Percentiles rank a stretch among this genome's conserved stretches.
Conservation (phyloP, 2,797 vertebrate genomes). For the Fundulus diaphanus region DNA sequence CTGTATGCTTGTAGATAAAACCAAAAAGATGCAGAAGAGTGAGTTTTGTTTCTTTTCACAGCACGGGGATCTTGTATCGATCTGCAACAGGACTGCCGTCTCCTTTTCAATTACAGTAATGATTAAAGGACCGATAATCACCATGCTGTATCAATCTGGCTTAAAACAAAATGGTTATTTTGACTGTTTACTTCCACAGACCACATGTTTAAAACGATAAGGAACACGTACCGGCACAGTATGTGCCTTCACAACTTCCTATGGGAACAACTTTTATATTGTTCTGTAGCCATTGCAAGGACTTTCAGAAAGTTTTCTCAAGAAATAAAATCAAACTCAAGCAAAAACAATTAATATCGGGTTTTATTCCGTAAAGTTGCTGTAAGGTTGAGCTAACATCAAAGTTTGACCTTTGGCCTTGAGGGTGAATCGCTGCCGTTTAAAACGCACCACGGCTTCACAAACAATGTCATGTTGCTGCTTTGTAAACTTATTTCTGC, state of each 20-base stretch:
- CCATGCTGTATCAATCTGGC: neutral
- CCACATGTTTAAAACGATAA: neutral
- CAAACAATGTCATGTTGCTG: neutral
- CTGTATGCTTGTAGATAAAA: neutral
- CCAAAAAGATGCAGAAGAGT: neutral
- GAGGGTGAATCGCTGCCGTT: neutral
- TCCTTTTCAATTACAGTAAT: neutral
- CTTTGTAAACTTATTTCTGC: neutral
- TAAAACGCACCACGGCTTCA: neutral
- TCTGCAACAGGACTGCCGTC: neutral
- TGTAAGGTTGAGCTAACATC: neutral
- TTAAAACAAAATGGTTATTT: neutral
- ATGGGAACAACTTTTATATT: neutral
- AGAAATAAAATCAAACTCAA: neutral
- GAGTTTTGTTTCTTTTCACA: conserved; percentile 14
- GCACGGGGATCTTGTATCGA: neutral
- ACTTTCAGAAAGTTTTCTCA: neutral
- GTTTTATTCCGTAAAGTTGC: neutral
- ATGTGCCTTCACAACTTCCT: neutral
- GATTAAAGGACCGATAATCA: neutral
- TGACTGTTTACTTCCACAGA: neutral
- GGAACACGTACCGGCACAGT: neutral
- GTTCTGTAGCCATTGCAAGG: neutral
- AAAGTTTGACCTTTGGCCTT: neutral
- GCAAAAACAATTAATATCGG: neutral